Conservation (phyloP, 2,888 invertebrate genomes). For the Cryptus viduatorius region DNA sequence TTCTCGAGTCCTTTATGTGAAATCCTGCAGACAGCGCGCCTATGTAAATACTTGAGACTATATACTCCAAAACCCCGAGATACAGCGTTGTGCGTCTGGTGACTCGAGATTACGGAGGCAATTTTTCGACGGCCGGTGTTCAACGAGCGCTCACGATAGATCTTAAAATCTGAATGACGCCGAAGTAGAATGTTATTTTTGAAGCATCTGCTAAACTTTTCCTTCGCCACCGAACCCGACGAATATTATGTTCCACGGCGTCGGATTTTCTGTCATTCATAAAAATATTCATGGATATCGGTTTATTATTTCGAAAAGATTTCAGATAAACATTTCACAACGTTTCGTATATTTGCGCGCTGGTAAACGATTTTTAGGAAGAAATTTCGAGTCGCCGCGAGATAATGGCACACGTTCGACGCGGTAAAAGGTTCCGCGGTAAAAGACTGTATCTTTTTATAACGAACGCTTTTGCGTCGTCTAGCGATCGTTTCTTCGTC, state of each 20-base stretch:
- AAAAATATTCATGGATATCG: neutral
- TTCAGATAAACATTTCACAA: neutral
- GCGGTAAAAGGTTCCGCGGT: too few species aligned
- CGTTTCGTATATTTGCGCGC: too few species aligned
- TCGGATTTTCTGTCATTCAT: slow-evolving; percentile 7
- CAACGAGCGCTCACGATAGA: neutral
- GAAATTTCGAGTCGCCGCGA: too few species aligned
- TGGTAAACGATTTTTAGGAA: too few species aligned
- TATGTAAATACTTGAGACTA: slow-evolving; percentile 39
- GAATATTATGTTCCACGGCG: neutral
- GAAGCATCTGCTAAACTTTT: neutral
- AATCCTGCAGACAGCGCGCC: neutral
- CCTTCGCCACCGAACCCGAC: neutral
- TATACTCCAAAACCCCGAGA: slow-evolving; percentile 13
- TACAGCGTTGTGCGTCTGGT: slow-evolving; percentile 45
- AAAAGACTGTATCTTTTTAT: too few species aligned
- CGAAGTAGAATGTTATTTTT: slow-evolving; percentile 14
- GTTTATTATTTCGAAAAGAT: neutral
- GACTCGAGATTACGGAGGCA: slow-evolving; percentile 56
- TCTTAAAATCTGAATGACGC: neutral
- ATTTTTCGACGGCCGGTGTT: neutral
- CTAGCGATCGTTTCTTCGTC: too few species aligned
- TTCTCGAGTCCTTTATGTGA: too few species aligned
- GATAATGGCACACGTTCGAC: too few species aligned
- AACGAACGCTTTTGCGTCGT: too few species aligned